These are phyloP conservation scores for Dicroscelio sp. DNA, from an alignment of 2,888 invertebrate species.

Conservation along the genomic window DNA sequence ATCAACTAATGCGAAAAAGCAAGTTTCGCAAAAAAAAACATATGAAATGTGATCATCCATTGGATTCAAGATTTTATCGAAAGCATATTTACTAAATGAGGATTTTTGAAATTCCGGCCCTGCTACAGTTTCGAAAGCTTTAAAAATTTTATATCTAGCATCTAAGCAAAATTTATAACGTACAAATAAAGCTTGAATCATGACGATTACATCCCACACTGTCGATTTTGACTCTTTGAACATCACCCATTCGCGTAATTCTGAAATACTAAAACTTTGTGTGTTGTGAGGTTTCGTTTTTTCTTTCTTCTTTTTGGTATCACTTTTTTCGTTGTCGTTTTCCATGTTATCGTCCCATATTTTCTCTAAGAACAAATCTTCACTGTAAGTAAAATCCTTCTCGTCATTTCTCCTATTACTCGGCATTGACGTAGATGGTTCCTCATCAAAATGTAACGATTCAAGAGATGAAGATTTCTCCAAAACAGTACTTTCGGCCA, in stretches of 20 bases:
- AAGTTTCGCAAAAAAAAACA: slow-evolving; percentile 6
- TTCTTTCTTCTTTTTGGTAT: no score
- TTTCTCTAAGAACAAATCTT: no score
- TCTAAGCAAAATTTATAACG: background rate
- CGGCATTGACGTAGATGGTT: no score
- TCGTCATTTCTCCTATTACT: no score
- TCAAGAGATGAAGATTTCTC: no score
- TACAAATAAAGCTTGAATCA: background rate
- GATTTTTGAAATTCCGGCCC: background rate
- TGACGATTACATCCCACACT: background rate
- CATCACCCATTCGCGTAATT: background rate
- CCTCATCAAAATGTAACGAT: no score
- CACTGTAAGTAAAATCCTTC: no score
- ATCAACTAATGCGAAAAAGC: background rate
- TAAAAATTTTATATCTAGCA: background rate
- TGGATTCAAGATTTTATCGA: background rate
- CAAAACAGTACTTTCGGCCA: no score
- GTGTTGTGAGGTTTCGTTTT: no score
- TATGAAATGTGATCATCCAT: background rate
- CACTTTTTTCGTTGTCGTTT: no score
- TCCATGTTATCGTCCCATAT: no score
- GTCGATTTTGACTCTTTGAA: background rate
- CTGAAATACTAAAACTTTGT: no score
- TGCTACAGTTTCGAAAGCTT: background rate
- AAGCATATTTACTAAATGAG: background rate